Base-by-base conservation (phyloP, 2,888 invertebrate species). In the Sphaeridia pumilis region DNA sequence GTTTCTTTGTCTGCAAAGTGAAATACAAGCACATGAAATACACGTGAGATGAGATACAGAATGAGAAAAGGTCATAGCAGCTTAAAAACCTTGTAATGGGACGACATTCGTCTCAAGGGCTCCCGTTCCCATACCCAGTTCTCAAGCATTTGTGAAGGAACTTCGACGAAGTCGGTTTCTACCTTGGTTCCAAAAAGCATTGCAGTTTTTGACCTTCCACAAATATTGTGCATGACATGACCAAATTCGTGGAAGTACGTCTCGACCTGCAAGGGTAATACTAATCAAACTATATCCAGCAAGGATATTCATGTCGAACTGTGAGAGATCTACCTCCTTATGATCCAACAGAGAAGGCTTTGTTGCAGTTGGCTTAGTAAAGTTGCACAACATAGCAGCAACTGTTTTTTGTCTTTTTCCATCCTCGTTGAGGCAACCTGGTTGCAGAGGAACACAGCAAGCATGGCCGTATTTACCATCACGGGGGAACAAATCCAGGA, bases 241-340 rank as follows among this genome's bases (percentile, higher is more conserved):
- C 75, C 75, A 69, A 75, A 75, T 65, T 75, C 75, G 65, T 75
- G 75, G 65, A 75, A 75, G 58, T 69, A 74, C 2, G 74, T 74
- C 60, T 72, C 72, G 26, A 75, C 54, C n/a, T n/a, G n/a, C n/a
- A n/a, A n/a, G n/a, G n/a, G n/a, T n/a, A n/a, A n/a, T n/a, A n/a
- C n/a, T n/a, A n/a, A n/a, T n/a, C n/a, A n/a, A n/a, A n/a, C n/a
- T n/a, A n/a, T n/a, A n/a, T n/a, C n/a, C n/a, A n/a, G n/a, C n/a
- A n/a, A n/a, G n/a, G n/a, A n/a, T n/a, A n/a, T n/a, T n/a, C n/a
- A n/a, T n/a, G n/a, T n/a, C n/a, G n/a, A n/a, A n/a, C n/a, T n/a
- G n/a, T n/a, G n/a, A n/a, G n/a, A n/a, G n/a, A n/a, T n/a, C n/a
- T n/a, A n/a, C n/a, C 68, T 74, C 74, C 64, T 72, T 70, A 61